phyloP scores from a whole-genome alignment of 37 sponge, comb jelly and placozoan species.

The Aplysina aerophoba region DNA sequence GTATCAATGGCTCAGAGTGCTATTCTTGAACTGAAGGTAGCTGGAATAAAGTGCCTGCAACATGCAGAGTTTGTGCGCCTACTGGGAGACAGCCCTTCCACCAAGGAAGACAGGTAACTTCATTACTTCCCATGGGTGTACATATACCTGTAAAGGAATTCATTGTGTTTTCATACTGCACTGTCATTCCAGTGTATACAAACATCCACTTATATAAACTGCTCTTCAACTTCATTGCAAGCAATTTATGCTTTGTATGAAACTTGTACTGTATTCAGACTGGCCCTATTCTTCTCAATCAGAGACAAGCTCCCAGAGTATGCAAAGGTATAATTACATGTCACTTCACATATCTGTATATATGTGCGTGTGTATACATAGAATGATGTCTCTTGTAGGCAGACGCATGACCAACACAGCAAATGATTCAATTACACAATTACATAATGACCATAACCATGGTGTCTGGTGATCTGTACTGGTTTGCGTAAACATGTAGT shows the following conservation, averaged over 20 bases:
- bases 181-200: too few species aligned
- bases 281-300: slow-evolving; percentile 20
- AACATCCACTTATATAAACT: too few species aligned
- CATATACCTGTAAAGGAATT: too few species aligned
- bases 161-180: too few species aligned
- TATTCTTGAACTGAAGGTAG: slow-evolving; percentile 55
- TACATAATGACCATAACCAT: too few species aligned
- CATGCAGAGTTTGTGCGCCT: slow-evolving; percentile 52
- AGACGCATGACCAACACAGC: not conserved
- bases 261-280: not conserved
- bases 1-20: slow-evolving; percentile 67
- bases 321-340: slow-evolving; percentile 21
- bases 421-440: too few species aligned
- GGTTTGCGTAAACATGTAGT: too few species aligned
- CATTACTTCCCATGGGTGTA: too few species aligned
- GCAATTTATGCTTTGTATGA: not conserved
- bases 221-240: too few species aligned
- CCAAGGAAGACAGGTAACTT: not conserved
- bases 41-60: slow-evolving; percentile 38
- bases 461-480: too few species aligned
- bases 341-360: too few species aligned
- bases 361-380: too few species aligned
- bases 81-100: slow-evolving; percentile 39
- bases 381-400: not conserved
- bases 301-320: slow-evolving; percentile 8